Percentiles rank a stretch among this genome's conserved stretches.
Evolutionary conservation across 2,888 invertebrate species (phyloP).

Genomic region (Exocentrus adspersus): DNA sequence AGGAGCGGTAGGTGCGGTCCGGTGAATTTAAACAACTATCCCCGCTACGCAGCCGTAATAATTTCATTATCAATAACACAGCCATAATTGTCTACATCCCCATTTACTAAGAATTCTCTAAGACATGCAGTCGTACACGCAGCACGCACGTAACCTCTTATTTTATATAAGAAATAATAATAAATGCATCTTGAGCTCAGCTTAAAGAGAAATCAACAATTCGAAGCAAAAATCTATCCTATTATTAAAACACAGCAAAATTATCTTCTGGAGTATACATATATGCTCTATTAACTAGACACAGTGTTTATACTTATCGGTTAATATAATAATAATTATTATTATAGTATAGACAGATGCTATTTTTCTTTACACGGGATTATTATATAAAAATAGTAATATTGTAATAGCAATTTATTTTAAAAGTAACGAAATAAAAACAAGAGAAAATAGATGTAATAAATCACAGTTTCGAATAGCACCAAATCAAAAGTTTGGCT

Average conservation of each 20-base stretch:
- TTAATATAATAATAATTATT: conserved; percentile 15
- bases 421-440: conserved; percentile 42
- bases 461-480: conserved; percentile 64
- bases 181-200: conserved; percentile 30
- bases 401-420: conserved; percentile 44
- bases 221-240: conserved; percentile 13
- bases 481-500: conserved; percentile 64
- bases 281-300: conserved; percentile 21
- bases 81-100: conserved; percentile 58
- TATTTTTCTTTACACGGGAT: conserved; percentile 34
- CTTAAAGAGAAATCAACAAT: conserved; percentile 3
- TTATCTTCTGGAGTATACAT: conserved; percentile 30
- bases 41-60: conserved; percentile 21
- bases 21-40: conserved; percentile 32
- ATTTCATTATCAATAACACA: conserved; percentile 52
- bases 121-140: conserved; percentile 21
- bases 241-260: conserved; percentile 31
- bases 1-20: conserved; percentile 34
- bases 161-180: conserved; percentile 6
- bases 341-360: conserved; percentile 37
- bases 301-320: conserved; percentile 24
- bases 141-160: conserved; percentile 9
- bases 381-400: conserved; percentile 54
- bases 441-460: conserved; percentile 45
- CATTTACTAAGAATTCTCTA: conserved; percentile 31